phyloP scores from a whole-genome alignment of 2,797 vertebrate genomes.

The Labeo calbasu region DNA sequence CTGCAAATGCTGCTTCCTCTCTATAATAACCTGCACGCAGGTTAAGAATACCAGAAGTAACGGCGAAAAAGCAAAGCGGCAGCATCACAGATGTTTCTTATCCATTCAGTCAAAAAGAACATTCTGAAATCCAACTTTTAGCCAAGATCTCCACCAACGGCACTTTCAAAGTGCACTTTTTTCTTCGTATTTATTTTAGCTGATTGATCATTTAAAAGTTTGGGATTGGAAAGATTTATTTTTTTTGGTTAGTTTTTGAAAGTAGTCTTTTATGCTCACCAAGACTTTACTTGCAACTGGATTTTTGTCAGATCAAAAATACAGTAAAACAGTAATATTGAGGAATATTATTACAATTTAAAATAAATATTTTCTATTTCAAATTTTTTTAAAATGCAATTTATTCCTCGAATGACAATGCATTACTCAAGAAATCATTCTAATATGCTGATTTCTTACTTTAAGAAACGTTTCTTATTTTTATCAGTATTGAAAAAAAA shows the following conservation, averaged over 20 bases:
- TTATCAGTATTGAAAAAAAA: neutral
- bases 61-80: slow-evolving; percentile 57
- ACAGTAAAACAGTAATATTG: neutral
- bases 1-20: slow-evolving; percentile 64
- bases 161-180: neutral
- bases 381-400: neutral
- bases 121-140: neutral
- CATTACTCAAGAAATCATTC: slow-evolving; percentile 1
- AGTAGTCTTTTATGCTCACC: neutral
- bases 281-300: neutral
- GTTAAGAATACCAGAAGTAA: slow-evolving; percentile 41
- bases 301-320: neutral
- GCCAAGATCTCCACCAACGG: neutral
- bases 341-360: neutral
- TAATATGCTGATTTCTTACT: neutral
- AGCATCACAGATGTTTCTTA: slow-evolving; percentile 45
- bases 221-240: neutral
- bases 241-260: neutral
- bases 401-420: neutral
- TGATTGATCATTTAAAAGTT: neutral
- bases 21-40: slow-evolving; percentile 50
- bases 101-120: slow-evolving; percentile 8
- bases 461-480: neutral
- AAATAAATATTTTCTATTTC: neutral
- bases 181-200: neutral